phyloP scores from a whole-genome alignment of 2,888 invertebrate genomes.

The Flexamia atlantica region DNA sequence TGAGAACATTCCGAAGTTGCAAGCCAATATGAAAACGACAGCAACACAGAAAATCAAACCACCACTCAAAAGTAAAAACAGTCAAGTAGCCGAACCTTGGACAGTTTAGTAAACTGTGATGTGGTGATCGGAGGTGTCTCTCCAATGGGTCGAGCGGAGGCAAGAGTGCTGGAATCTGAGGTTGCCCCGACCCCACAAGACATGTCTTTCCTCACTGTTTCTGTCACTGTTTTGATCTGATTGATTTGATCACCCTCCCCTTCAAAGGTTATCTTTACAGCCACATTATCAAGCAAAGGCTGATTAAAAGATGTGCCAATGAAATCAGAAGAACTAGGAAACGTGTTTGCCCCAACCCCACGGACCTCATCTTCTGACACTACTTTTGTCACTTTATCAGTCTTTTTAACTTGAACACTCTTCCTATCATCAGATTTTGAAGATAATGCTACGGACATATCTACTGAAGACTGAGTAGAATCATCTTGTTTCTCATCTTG shows the following conservation, averaged over 20 bases:
- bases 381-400: too few species aligned
- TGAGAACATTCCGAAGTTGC: slow-evolving; percentile 55
- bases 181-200: slow-evolving; percentile 90
- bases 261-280: slow-evolving; percentile 31
- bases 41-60: slow-evolving; percentile 64
- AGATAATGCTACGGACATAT: too few species aligned
- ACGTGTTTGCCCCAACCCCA: too few species aligned
- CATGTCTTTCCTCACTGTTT: slow-evolving; percentile 81
- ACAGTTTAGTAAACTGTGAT: slow-evolving; percentile 61
- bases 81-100: slow-evolving; percentile 62
- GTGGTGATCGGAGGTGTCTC: slow-evolving; percentile 56
- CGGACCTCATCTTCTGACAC: too few species aligned
- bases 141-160: slow-evolving; percentile 29
- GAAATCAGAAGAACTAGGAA: too few species aligned
- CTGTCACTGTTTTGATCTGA: slow-evolving; percentile 1
- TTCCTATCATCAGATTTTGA: too few species aligned
- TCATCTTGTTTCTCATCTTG: too few species aligned
- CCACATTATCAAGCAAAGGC: not conserved
- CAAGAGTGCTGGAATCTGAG: slow-evolving; percentile 89
- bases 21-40: slow-evolving; percentile 60
- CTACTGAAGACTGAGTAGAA: too few species aligned
- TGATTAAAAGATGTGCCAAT: not conserved
- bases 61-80: slow-evolving; percentile 61
- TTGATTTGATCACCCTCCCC: slow-evolving; percentile 55
- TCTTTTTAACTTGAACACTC: too few species aligned